Base-by-base conservation (phyloP, 2,888 invertebrate genomes). In the Malachius bipustulatus region DNA sequence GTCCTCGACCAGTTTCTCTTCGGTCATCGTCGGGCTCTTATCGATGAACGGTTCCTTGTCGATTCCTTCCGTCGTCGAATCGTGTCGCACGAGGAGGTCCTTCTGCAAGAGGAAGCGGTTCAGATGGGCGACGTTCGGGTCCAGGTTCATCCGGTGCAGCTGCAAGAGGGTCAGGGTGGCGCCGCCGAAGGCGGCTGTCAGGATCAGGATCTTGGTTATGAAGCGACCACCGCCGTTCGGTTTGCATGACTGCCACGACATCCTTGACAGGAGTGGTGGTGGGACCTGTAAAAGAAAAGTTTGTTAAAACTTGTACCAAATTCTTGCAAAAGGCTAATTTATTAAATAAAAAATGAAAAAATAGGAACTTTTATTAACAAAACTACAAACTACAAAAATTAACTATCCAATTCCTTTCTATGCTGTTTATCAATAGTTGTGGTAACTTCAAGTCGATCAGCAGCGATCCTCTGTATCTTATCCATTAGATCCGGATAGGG, bases 1-100 rank as follows among this genome's bases (percentile, higher is more conserved):
- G 55, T 85, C 83, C 37, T 74, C 75, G 34, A 82, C 77, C 44
- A 82, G 66, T 57, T 79, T 75, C 36, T 80, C 82, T 56, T 89
- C 88, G 34, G 73, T 67, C 29, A 69, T 60, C n/a, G 64, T 64
- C 0, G 72, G 71, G 27, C 71, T 67, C 42, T 68, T 70, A 56
- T 77, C 77, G 15, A 77, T 61, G 38, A 67, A 62, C 0, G 75
- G 75, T 46, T 75, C 73, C 42, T 69, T 55, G 14, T 71, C 66
- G 4, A 19, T 11, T 19, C 54, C 57, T 40, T 60, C 64, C 14
- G 65, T 65, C 1, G 64, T 62, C 11, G 60, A 53, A 37, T 62
- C 59, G 19, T 57, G 64, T 24, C 56, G 55, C 14, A 58, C 58
- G 38, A 62, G 62, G 32, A 60, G 49, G 3, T 62, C 57, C 41